Conservation (phyloP, 2,888 invertebrate species). For the Subacronicta megacephala region DNA sequence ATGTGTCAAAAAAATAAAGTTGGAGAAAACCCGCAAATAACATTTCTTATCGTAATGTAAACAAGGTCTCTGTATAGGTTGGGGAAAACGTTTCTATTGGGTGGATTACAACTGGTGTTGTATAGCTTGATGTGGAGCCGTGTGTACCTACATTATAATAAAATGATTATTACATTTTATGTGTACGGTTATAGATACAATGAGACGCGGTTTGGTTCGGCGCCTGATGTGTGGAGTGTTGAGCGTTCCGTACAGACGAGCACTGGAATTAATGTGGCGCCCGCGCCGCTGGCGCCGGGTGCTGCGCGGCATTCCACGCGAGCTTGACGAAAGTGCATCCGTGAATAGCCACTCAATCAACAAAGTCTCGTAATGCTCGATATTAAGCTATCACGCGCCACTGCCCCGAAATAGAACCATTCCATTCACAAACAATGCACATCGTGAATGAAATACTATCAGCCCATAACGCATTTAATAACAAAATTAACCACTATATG, state of each 20-base stretch:
- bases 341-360: slow-evolving; percentile 74
- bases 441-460: slow-evolving; percentile 79
- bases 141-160: too few relatives aligned
- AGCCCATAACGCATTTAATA: slow-evolving; percentile 70
- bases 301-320: slow-evolving; percentile 66
- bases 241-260: slow-evolving; percentile 41
- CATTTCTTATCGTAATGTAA: too few relatives aligned
- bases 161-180: slow-evolving; percentile 22
- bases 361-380: slow-evolving; percentile 67
- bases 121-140: too few relatives aligned
- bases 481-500: slow-evolving; percentile 74
- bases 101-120: too few relatives aligned
- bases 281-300: slow-evolving; percentile 64
- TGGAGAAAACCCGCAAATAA: too few relatives aligned
- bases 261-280: slow-evolving; percentile 60
- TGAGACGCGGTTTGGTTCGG: slow-evolving; percentile 12
- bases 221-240: slow-evolving; percentile 28
- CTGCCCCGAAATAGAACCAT: slow-evolving; percentile 77
- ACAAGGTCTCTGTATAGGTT: too few relatives aligned
- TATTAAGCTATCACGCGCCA: slow-evolving; percentile 77
- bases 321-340: slow-evolving; percentile 75
- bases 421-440: slow-evolving; percentile 82
- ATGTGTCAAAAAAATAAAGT: too few relatives aligned
- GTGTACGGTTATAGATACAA: slow-evolving; percentile 26
- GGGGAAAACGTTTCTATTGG: too few relatives aligned